Base-by-base conservation (phyloP, 2,113 vertebrate genomes). In the Haliaeetus leucogaster region DNA sequence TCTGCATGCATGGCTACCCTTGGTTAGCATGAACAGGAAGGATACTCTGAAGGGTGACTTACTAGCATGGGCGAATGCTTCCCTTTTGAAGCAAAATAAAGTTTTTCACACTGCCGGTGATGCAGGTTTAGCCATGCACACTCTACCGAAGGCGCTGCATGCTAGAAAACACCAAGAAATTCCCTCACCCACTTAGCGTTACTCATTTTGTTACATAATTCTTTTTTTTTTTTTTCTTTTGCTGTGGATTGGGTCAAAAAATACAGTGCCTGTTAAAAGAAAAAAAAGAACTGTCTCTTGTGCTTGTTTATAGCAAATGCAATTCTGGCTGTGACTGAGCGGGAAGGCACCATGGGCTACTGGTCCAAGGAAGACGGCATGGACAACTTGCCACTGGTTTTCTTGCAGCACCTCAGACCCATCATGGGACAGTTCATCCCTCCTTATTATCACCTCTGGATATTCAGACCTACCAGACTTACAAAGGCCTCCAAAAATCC, bases 1-100 rank as follows among this genome's bases (percentile, higher is more conserved):
- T 58, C 84, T 97, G 94, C 86, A 98, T 50, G 98, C 98, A 96
- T 98, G 98, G 88, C 29, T 97, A 97, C 97, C 92, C 97, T 97
- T 94, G 97, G 96, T 90, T 96, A 91, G 90, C 93, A 85, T 0
- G 76, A 98, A 96, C 97, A 98, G 97, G 97, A 98, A 98, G 96
- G 97, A 65, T 93, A 91, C 95, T 94, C 92, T 91, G 94, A 96
- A 95, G 94, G 85, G 81, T 79, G 83, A 82, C 77, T 93, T 63
- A 65, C 34, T 70, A 85, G 67, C 91, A 89, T 30, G 67, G 90
- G 82, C 27, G 5, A 95, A 77, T 59, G 78, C 62, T 74, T 95
- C 76, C 74, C 88, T 90, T 80, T 36, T 72, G 72, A 96, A 96
- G 80, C 68, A 95, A 45, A 92, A 84, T 68, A 81, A 62, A 86